Percentiles rank a stretch among this genome's conserved stretches.
Conservation (phyloP, 2,113 vertebrate species). For the Petrocephalus zakoni region DNA sequence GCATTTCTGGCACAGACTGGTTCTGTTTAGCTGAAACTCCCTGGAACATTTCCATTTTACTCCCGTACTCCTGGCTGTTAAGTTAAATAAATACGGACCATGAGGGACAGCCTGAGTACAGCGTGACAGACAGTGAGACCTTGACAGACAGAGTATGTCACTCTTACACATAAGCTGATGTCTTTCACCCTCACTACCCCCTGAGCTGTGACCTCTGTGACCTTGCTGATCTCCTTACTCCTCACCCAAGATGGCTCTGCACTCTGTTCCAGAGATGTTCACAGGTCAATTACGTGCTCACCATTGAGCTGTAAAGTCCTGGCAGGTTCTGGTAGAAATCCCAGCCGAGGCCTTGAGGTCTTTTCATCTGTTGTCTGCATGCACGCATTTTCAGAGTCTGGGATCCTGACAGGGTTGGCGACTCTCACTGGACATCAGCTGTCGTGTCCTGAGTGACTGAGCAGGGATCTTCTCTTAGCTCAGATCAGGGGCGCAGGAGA, state of each 20-base stretch:
- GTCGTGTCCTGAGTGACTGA: not conserved
- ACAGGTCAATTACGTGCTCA: not conserved
- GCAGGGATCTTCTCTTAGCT: not conserved
- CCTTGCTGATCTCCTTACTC: not conserved
- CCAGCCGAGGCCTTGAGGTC: not conserved
- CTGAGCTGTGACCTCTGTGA: not conserved
- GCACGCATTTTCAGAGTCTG: not conserved
- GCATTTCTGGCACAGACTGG: not conserved
- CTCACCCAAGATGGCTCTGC: not conserved
- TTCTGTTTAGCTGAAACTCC: slow-evolving; percentile 21
- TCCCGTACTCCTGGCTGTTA: not conserved
- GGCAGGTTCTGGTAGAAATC: not conserved
- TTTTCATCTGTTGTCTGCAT: not conserved
- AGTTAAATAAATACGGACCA: not conserved
- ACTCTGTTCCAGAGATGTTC: not conserved
- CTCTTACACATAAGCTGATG: not conserved
- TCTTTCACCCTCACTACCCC: not conserved
- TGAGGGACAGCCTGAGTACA: slow-evolving; percentile 5
- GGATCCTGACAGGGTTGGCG: not conserved
- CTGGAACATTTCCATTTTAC: not conserved
- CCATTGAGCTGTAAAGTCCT: not conserved
- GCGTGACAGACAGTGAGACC: not conserved
- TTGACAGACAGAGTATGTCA: no score
- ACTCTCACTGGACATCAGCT: not conserved
- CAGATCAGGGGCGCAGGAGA: slow-evolving; percentile 22